Percentiles rank a stretch among this genome's conserved stretches.
phyloP scores from a whole-genome alignment of 2,113 vertebrate species.

The Catharus bicknelli region DNA sequence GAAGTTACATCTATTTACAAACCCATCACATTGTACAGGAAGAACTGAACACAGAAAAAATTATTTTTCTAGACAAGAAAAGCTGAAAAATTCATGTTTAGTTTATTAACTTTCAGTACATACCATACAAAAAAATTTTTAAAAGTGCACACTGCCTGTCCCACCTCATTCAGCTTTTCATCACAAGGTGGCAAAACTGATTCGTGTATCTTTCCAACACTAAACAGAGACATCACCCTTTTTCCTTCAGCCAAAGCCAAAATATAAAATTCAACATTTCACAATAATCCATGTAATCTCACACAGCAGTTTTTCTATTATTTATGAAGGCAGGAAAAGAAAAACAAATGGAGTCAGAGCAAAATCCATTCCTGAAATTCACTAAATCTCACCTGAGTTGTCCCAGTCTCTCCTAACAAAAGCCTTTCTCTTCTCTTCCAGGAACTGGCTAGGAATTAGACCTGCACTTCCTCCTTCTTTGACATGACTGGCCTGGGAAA shows the following conservation, averaged over 20 bases:
- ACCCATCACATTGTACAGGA: neutral
- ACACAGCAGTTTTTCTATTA: neutral
- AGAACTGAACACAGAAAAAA: neutral
- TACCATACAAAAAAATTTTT: neutral
- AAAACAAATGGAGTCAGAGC: conserved; percentile 11
- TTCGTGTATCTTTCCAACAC: neutral
- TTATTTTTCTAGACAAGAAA: neutral
- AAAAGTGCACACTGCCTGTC: neutral
- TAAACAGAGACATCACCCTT: neutral
- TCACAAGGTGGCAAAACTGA: conserved; percentile 57
- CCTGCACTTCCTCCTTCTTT: conserved; percentile 90
- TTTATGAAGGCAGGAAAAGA: neutral
- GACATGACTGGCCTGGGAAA: conserved; percentile 83
- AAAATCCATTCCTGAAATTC: neutral
- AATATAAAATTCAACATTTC: neutral
- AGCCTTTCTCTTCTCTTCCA: conserved; percentile 98
- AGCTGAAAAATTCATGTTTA: neutral
- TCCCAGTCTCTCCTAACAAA: conserved; percentile 96
- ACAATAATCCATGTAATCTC: neutral
- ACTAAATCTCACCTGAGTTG: conserved; percentile 75
- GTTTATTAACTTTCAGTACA: neutral
- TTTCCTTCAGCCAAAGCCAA: neutral
- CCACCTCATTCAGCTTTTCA: neutral
- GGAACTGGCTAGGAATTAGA: conserved; percentile 96
- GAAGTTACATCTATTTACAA: neutral